Evolutionary conservation across 2,888 invertebrate species (phyloP).

Genomic region (Pristionchus japonicus): DNA sequence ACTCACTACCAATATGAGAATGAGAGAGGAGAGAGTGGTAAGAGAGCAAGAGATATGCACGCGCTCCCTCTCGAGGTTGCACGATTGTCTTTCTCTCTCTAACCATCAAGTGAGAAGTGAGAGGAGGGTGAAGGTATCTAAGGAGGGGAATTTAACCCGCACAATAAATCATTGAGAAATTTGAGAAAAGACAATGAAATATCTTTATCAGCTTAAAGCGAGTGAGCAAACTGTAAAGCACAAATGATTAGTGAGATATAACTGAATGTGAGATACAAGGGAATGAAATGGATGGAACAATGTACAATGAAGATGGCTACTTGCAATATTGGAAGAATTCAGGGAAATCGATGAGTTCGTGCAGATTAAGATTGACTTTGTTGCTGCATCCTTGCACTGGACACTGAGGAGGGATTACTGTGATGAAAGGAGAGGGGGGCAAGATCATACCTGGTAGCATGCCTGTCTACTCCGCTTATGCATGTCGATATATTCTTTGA

Average conservation of each 20-base stretch:
- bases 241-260: not conserved
- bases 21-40: not conserved
- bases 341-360: constrained; percentile 26
- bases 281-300: not conserved
- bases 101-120: not conserved
- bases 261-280: not conserved
- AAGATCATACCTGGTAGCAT: constrained; percentile 24
- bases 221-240: not conserved
- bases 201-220: not conserved
- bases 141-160: not conserved
- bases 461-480: not conserved
- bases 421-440: not conserved
- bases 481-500: not conserved
- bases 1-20: constrained; percentile 20
- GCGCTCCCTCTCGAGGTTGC: not conserved
- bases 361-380: constrained; percentile 48
- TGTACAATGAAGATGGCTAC: not conserved
- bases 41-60: not conserved
- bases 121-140: not conserved
- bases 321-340: constrained; percentile 40
- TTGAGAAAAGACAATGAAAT: not conserved
- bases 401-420: constrained; percentile 48
- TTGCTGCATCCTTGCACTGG: constrained; percentile 52
- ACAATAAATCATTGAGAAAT: not conserved
- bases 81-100: not conserved